Percentiles rank a stretch among this genome's conserved stretches.
These are phyloP conservation scores for Drosophila lacteicornis DNA, from an alignment of 1,140 invertebrate genomes.

Conservation along the genomic window DNA sequence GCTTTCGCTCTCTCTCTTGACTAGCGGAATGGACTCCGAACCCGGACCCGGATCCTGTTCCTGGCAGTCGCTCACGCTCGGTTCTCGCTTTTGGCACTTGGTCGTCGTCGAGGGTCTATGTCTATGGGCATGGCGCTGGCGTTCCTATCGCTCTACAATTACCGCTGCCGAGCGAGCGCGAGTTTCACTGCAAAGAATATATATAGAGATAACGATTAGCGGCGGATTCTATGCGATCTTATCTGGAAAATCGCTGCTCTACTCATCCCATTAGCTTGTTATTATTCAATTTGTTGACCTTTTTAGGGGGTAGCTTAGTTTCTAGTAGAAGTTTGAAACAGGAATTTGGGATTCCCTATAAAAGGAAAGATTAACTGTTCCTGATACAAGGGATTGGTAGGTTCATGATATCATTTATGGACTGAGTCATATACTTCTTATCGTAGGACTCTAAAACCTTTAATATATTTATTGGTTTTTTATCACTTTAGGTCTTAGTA, in stretches of 20 bases:
- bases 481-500: neutral
- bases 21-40: conserved; percentile 57
- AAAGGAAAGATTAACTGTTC: neutral
- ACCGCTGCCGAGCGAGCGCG: conserved; percentile 29
- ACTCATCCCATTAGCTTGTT: conserved; percentile 24
- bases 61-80: conserved; percentile 60
- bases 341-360: too few species aligned
- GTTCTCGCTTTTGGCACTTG: conserved; percentile 72
- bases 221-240: conserved; percentile 32
- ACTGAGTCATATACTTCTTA: neutral
- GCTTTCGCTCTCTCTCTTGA: conserved; percentile 37
- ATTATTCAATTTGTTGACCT: conserved; percentile 7
- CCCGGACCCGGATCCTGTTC: conserved; percentile 9
- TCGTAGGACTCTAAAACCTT: neutral
- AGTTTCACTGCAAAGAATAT: conserved; percentile 24
- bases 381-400: neutral
- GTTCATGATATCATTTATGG: neutral
- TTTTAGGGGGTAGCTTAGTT: neutral
- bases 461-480: neutral
- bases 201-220: conserved; percentile 40
- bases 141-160: conserved; percentile 69
- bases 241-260: conserved; percentile 31
- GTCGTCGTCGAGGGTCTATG: conserved; percentile 50
- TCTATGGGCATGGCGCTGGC: conserved; percentile 73
- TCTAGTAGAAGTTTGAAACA: neutral